These are phyloP conservation scores for Hydrocynus forskahlii DNA, from an alignment of 2,797 vertebrate genomes.

Conservation along the genomic window DNA sequence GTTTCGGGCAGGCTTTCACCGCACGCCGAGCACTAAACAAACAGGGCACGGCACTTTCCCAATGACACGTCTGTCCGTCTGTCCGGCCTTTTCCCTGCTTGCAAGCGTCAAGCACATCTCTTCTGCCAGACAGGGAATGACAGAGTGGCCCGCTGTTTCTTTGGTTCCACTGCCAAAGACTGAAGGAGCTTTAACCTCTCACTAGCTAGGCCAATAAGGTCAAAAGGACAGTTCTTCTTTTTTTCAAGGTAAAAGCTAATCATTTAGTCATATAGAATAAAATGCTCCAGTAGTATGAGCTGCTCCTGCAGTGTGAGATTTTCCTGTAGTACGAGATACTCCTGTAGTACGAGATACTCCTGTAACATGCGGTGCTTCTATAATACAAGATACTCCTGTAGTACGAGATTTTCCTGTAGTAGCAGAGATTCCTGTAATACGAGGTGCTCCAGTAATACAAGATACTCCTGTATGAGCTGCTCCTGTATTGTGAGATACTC, in stretches of 20 bases:
- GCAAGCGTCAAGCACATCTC: slow-evolving; percentile 4
- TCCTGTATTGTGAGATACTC: too few species aligned
- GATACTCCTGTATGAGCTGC: too few species aligned
- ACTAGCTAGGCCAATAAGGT: too few species aligned
- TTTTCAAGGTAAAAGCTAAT: neutral
- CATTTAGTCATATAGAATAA: neutral
- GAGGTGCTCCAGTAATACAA: too few species aligned
- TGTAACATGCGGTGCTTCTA: too few species aligned
- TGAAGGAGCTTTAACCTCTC: neutral
- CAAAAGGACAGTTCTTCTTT: neutral
- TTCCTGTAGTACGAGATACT: too few species aligned
- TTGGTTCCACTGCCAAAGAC: slow-evolving; percentile 7
- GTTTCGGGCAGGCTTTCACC: slow-evolving; percentile 82
- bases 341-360: too few species aligned
- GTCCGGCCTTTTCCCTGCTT: neutral
- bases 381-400: too few species aligned
- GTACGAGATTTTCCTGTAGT: too few species aligned
- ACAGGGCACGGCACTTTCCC: slow-evolving; percentile 76
- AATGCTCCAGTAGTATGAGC: too few species aligned
- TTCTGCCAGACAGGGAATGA: neutral
- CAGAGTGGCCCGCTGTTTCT: neutral
- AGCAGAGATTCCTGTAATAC: too few species aligned
- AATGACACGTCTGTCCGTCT: slow-evolving; percentile 63
- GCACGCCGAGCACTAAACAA: slow-evolving; percentile 80
- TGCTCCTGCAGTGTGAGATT: too few species aligned